Percentiles rank a stretch among this genome's conserved stretches.
phyloP scores from a whole-genome alignment of 2,797 vertebrate species.

The Cuniculus paca region DNA sequence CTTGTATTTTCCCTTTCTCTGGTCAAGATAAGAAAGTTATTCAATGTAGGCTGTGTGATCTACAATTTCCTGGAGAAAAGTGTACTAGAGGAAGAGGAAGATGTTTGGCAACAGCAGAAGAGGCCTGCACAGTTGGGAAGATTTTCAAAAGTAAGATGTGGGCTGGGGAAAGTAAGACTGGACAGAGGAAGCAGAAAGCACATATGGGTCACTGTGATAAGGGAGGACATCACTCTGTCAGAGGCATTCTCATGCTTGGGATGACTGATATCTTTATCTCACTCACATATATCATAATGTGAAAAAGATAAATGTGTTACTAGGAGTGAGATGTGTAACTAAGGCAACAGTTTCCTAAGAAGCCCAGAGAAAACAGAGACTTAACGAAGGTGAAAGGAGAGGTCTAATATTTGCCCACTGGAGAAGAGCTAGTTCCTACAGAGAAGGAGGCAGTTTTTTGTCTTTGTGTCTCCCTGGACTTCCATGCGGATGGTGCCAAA shows the following conservation, averaged over 20 bases:
- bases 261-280: background rate
- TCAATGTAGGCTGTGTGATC: slow-evolving; percentile 74
- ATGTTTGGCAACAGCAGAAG: background rate
- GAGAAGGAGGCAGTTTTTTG: background rate
- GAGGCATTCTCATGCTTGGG: too few species aligned
- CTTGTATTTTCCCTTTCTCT: background rate
- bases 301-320: background rate
- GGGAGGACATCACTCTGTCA: background rate
- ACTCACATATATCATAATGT: background rate
- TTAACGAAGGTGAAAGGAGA: background rate
- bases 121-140: slow-evolving; percentile 38
- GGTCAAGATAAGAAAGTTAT: background rate
- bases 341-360: background rate
- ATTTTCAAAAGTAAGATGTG: slow-evolving; percentile 67
- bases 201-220: rapidly evolving
- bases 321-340: too few species aligned
- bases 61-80: slow-evolving; percentile 67
- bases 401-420: background rate
- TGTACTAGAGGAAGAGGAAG: slow-evolving; percentile 71
- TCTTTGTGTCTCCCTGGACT: background rate
- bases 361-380: background rate
- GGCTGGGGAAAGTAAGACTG: background rate
- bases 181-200: background rate
- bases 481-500: background rate
- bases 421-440: background rate